Evolutionary conservation across 1,140 invertebrate species (phyloP), one percentile per base, ranked within the genome.

Genomic region (Euura saliciscinereae): DNA sequence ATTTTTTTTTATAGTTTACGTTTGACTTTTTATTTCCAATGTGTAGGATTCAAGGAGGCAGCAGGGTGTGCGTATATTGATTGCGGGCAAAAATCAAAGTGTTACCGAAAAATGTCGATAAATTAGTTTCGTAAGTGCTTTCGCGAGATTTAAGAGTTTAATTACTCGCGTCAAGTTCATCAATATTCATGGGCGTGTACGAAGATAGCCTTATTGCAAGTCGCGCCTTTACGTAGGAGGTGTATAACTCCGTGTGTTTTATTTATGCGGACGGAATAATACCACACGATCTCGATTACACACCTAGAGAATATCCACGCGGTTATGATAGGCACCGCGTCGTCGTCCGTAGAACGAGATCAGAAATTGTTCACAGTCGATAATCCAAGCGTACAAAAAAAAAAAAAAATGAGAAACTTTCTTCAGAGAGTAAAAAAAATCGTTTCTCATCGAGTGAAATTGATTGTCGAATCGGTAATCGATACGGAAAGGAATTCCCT

Each of bases 161-260:
- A 59, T 59, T 59, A 59, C 3, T 59, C 3, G 51, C 51, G 51
- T 59, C 13, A 59, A 59, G 8, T 59, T 59, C 51, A 59, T 59
- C 51, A 59, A 59, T 59, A 59, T 59, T 59, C 51, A 59, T 59
- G 51, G 8, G 51, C 51, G 51, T 59, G 51, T 59, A 59, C 51
- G 8, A 4, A 59, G 6, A 59, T 59, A 59, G 13, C 6, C 51
- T 8, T 8, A 59, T 59, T n/a, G 6, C 51, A 6, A 59, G 28
- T 28, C 28, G 51, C 13, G 10, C 10, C 51, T 59, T 59, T 59
- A 59, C 28, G 28, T 28, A 28, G 28, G 28, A 28, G 28, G 10
- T 59, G 13, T 11, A 59, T 4, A n/a, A 59, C 4, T 11, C 6
- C 3, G 13, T 11, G 13, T 5, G 13, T 59, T 59, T n/a, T 8